These are phyloP conservation scores for Nesoenas mayeri DNA, from an alignment of 2,113 vertebrate species.

Conservation along the genomic window DNA sequence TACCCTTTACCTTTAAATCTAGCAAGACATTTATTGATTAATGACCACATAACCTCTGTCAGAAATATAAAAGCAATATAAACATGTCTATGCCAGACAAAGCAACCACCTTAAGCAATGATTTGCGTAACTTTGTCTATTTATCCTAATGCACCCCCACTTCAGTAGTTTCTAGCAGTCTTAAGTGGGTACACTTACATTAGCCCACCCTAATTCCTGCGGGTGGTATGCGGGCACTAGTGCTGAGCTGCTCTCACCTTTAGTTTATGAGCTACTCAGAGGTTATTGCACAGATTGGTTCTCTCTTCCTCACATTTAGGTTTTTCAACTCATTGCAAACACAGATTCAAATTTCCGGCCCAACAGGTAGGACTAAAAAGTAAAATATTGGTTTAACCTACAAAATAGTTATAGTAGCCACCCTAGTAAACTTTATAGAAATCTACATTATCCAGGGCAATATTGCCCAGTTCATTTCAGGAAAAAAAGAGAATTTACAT, in stretches of 20 bases:
- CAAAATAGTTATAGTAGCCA: neutral
- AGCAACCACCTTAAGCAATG: neutral
- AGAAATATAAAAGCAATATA: constrained; percentile 47
- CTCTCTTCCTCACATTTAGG: neutral
- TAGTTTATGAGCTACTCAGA: neutral
- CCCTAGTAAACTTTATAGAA: neutral
- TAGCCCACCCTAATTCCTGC: neutral
- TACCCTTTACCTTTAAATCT: constrained; percentile 31
- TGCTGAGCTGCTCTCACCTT: neutral
- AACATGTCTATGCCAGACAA: neutral
- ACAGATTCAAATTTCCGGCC: neutral
- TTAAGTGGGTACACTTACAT: neutral
- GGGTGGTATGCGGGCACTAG: neutral
- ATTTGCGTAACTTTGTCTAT: neutral
- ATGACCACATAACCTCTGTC: neutral
- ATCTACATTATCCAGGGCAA: neutral
- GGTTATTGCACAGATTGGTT: neutral
- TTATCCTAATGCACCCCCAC: neutral
- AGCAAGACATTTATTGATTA: constrained; percentile 41
- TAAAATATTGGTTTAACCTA: neutral
- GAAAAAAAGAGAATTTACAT: neutral
- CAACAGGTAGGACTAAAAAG: neutral
- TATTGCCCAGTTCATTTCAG: neutral
- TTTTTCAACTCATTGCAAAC: neutral
- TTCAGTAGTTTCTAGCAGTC: neutral